These are phyloP conservation scores for Cerceris rybyensis DNA, from an alignment of 2,888 invertebrate species.

Conservation along the genomic window DNA sequence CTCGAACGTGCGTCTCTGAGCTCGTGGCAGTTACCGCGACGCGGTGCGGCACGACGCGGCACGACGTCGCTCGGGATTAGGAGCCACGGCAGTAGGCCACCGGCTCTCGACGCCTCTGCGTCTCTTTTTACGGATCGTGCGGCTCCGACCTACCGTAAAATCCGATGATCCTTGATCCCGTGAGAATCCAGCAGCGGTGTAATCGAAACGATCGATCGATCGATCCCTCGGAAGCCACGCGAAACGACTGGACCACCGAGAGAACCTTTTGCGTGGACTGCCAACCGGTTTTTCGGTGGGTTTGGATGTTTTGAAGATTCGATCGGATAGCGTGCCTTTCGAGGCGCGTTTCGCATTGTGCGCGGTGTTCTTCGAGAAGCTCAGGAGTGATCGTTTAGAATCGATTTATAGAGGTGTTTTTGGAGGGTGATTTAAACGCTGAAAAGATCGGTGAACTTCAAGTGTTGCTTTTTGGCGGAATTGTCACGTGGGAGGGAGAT, in stretches of 20 bases:
- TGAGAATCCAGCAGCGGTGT: constrained; percentile 7
- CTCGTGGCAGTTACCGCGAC: too few relatives aligned
- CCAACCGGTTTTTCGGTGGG: not conserved
- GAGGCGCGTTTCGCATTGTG: too few relatives aligned
- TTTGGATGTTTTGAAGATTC: too few relatives aligned
- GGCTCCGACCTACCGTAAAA: constrained; percentile 68
- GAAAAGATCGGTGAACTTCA: too few relatives aligned
- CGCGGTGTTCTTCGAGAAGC: too few relatives aligned
- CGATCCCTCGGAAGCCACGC: not conserved
- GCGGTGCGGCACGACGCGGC: constrained; percentile 1
- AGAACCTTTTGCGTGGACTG: too few relatives aligned
- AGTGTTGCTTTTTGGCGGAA: too few relatives aligned
- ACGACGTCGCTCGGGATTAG: constrained; percentile 64
- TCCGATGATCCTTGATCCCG: constrained; percentile 17
- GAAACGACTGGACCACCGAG: too few relatives aligned
- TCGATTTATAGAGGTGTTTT: not conserved
- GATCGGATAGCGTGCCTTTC: too few relatives aligned
- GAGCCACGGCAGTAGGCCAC: constrained; percentile 79
- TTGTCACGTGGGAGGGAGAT: too few relatives aligned
- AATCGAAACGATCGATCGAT: not conserved
- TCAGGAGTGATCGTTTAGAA: not conserved
- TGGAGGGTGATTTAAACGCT: too few relatives aligned
- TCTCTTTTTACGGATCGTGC: constrained; percentile 70
- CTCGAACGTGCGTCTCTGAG: constrained; percentile 30
- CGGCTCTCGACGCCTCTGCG: constrained; percentile 77